A percentile compares a stretch with the other conserved stretches of the same genome.
Conservation (phyloP, 2,113 vertebrate species). For the Narcine bancroftii region DNA sequence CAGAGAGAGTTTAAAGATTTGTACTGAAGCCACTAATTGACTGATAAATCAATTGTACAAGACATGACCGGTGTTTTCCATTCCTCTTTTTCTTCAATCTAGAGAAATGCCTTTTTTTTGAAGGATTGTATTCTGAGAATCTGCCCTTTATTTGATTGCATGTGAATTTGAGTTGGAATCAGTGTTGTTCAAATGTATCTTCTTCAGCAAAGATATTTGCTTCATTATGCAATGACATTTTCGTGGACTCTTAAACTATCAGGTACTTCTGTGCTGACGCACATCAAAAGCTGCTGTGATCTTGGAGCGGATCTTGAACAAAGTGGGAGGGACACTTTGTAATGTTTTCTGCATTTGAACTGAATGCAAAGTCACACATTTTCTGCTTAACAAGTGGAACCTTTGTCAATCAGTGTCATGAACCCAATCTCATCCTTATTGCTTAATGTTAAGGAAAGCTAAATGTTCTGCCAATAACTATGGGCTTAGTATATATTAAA, state of each 20-base stretch:
- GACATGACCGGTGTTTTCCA: not conserved
- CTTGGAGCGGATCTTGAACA: conserved; percentile 14
- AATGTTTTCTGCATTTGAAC: conserved; percentile 20
- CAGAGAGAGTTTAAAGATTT: not conserved
- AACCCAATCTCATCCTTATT: not conserved
- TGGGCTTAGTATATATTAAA: not conserved
- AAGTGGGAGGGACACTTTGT: conserved; percentile 28
- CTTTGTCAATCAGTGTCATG: conserved; percentile 29
- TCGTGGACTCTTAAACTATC: conserved; percentile 10
- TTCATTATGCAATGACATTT: not conserved
- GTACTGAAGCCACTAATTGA: not conserved
- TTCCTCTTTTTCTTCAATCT: not conserved
- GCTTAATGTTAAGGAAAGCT: not conserved
- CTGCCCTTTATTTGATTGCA: not conserved
- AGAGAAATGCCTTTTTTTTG: not conserved
- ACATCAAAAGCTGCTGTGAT: conserved; percentile 11
- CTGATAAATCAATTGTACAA: not conserved
- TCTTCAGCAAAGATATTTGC: not conserved
- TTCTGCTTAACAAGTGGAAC: not conserved
- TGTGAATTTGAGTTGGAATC: conserved; percentile 3
- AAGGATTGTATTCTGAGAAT: not conserved
- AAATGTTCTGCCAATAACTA: not conserved
- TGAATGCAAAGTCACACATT: not conserved
- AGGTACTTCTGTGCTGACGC: not conserved
- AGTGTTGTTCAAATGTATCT: not conserved